phyloP scores from a whole-genome alignment of 2,888 invertebrate genomes.

The Calameuta pallipes region DNA sequence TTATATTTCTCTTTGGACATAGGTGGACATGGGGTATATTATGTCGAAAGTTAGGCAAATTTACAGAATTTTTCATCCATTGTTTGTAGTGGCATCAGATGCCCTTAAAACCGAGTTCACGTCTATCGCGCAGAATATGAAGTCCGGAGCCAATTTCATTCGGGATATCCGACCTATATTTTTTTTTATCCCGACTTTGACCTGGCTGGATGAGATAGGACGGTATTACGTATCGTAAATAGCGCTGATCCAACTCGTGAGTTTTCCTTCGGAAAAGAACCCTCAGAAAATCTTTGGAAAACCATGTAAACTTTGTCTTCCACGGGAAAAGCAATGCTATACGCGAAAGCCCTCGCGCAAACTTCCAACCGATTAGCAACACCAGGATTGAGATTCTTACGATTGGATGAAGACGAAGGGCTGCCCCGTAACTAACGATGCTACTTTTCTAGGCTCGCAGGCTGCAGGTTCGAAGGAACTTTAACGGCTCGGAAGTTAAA shows the following conservation, averaged over 20 bases:
- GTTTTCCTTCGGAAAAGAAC: neutral
- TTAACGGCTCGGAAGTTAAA: neutral
- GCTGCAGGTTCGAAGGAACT: no score
- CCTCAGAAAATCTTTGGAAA: neutral
- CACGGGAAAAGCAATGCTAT: no score
- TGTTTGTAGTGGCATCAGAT: neutral
- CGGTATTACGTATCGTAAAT: neutral
- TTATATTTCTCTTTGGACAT: neutral
- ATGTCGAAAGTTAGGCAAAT: neutral
- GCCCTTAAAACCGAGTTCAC: neutral
- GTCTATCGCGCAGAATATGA: neutral
- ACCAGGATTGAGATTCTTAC: no score
- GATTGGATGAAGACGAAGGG: no score
- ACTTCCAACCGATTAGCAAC: no score
- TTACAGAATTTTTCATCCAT: neutral
- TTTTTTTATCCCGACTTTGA: neutral
- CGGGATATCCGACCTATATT: neutral
- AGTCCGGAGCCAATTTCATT: neutral
- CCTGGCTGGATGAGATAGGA: neutral
- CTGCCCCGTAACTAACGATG: no score
- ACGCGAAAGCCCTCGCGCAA: no score
- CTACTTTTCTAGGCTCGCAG: no score
- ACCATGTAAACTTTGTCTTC: no score
- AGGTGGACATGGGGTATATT: neutral
- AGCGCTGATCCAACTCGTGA: neutral